Evolutionary conservation across 2,113 vertebrate genomes (phyloP).

Genomic region (Microtus montanus): DNA sequence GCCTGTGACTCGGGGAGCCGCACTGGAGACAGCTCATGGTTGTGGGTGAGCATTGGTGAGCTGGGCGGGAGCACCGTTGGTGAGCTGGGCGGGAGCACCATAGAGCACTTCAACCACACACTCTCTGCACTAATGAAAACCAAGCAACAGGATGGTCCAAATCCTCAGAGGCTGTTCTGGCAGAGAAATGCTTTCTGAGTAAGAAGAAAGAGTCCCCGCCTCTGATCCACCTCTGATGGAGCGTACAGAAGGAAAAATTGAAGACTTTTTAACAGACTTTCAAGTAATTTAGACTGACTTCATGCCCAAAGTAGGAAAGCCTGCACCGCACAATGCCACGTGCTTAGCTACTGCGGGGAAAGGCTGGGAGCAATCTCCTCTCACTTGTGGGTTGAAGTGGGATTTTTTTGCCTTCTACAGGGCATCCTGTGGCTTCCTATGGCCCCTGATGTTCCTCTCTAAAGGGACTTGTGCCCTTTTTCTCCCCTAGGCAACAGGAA

Average conservation of each 20-base stretch:
- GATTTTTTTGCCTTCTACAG: not conserved
- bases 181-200: not conserved
- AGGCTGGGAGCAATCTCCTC: not conserved
- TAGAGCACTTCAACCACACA: not conserved
- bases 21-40: not conserved
- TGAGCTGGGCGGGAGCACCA: too few relatives aligned
- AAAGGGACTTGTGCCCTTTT: not conserved
- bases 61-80: not conserved
- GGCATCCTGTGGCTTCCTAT: not conserved
- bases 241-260: not conserved
- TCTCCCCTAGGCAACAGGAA: not conserved
- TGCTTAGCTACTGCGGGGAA: not conserved
- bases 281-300: not conserved
- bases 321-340: not conserved
- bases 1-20: not conserved
- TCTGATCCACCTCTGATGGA: not conserved
- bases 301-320: not conserved
- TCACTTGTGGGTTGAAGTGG: not conserved
- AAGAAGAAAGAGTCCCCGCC: not conserved
- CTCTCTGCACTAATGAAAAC: not conserved
- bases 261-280: not conserved
- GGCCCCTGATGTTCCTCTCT: not conserved
- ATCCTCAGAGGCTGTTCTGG: not conserved
- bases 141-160: not conserved
- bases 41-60: not conserved